Evolutionary conservation across 2,113 vertebrate genomes (phyloP).

Genomic region (Pollimyrus isidori): DNA sequence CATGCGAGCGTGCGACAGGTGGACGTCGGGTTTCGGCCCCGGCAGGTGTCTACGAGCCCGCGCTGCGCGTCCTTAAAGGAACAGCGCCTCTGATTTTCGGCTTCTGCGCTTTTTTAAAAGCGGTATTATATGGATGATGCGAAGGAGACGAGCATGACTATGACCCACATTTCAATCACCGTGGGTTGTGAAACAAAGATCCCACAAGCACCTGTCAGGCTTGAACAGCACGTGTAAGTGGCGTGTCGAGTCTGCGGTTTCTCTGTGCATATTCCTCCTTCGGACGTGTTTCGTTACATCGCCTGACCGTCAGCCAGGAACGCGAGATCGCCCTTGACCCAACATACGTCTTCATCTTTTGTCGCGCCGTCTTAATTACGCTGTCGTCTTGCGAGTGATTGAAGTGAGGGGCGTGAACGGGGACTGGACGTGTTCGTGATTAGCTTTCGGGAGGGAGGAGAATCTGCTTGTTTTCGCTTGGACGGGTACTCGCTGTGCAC

Average conservation of each 20-base stretch:
- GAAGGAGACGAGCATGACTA: not conserved
- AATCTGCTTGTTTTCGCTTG: not conserved
- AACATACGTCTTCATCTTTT: not conserved
- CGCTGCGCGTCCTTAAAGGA: conserved; percentile 8
- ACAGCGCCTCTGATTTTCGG: not conserved
- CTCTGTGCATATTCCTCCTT: not conserved
- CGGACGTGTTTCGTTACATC: not conserved
- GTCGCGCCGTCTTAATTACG: not conserved
- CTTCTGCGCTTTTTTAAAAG: not conserved
- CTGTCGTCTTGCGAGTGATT: not conserved
- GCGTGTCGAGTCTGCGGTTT: not conserved
- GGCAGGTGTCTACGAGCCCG: not conserved
- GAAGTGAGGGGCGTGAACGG: conserved; percentile 4
- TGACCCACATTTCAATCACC: not conserved
- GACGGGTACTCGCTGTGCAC: not conserved
- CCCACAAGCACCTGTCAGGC: not conserved
- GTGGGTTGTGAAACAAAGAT: not conserved
- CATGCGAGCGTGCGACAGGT: conserved; percentile 8
- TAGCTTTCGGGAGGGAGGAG: not conserved
- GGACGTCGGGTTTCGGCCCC: conserved; percentile 2
- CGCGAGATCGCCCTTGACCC: not conserved
- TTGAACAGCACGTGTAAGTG: not conserved
- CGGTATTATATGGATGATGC: not conserved
- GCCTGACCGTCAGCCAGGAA: not conserved
- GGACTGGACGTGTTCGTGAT: not conserved